Evolutionary conservation across 1,140 invertebrate species (phyloP).

Genomic region (Eumaeus atala): DNA sequence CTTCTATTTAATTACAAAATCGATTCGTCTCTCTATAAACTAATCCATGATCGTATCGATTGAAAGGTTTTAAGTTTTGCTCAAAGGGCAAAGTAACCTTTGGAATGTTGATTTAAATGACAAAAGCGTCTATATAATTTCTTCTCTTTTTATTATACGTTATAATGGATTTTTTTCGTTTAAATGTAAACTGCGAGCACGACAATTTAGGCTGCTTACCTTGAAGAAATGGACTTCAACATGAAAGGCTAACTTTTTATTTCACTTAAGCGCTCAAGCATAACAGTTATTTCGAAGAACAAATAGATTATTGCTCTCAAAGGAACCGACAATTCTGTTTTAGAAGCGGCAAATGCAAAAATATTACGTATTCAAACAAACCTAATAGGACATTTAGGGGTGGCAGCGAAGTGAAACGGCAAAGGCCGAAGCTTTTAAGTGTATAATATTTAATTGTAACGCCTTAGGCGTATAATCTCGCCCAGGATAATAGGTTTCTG

Average conservation of each 20-base stretch:
- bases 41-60: constrained; percentile 33
- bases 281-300: constrained; percentile 70
- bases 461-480: constrained; percentile 75
- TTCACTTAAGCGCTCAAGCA: constrained; percentile 57
- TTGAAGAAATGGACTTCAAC: constrained; percentile 25
- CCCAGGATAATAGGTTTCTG: constrained; percentile 75
- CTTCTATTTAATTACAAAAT: constrained; percentile 54
- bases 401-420: constrained; percentile 72
- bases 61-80: constrained; percentile 30
- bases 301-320: constrained; percentile 73
- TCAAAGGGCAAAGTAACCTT: constrained; percentile 24
- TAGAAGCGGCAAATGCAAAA: constrained; percentile 71
- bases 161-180: constrained; percentile 21
- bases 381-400: constrained; percentile 74
- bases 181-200: constrained; percentile 5
- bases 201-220: constrained; percentile 19
- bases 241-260: constrained; percentile 52
- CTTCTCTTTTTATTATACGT: constrained; percentile 10
- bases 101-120: constrained; percentile 23
- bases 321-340: constrained; percentile 71
- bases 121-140: constrained; percentile 13
- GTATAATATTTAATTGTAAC: constrained; percentile 76
- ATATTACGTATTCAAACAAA: constrained; percentile 75
- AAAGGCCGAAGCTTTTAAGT: constrained; percentile 75
- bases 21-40: constrained; percentile 46